These are phyloP conservation scores for Stenolophus ochropezus DNA, from an alignment of 2,888 invertebrate genomes.

Conservation along the genomic window DNA sequence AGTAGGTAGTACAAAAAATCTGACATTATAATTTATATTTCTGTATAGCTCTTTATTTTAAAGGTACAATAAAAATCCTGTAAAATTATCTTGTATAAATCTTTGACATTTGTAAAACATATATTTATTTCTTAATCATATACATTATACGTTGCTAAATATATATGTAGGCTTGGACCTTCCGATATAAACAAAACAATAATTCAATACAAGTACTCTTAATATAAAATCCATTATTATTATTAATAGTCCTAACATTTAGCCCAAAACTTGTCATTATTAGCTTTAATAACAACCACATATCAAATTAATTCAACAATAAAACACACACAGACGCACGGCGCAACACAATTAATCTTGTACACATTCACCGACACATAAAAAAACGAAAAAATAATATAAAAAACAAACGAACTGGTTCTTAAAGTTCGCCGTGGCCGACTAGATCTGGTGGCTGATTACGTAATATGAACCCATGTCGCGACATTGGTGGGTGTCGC, in stretches of 20 bases:
- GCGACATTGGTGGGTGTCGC: slow-evolving; percentile 18
- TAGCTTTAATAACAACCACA: slow-evolving; percentile 18
- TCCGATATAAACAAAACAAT: background rate
- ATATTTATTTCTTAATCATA: background rate
- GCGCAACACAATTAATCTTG: slow-evolving; percentile 21
- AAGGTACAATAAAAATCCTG: background rate
- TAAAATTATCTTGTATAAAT: background rate
- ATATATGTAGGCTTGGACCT: background rate
- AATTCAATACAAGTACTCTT: background rate
- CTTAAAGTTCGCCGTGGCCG: slow-evolving; percentile 24
- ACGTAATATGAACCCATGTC: slow-evolving; percentile 26
- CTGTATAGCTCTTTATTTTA: background rate
- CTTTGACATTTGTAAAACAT: background rate
- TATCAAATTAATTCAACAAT: slow-evolving; percentile 38
- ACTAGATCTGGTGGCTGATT: slow-evolving; percentile 2
- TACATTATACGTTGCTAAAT: background rate
- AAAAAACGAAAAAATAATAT: slow-evolving; percentile 26
- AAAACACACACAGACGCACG: slow-evolving; percentile 11
- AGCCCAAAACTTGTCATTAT: slow-evolving; percentile 8
- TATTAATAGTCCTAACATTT: slow-evolving; percentile 35
- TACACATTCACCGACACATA: slow-evolving; percentile 8
- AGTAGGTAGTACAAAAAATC: background rate
- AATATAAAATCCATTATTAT: slow-evolving; percentile 17
- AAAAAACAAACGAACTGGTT: slow-evolving; percentile 41
- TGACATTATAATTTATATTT: background rate